Percentiles rank a stretch among this genome's conserved stretches.
Evolutionary conservation across 2,888 invertebrate genomes (phyloP).

Genomic region (Drosophila kokeensis): DNA sequence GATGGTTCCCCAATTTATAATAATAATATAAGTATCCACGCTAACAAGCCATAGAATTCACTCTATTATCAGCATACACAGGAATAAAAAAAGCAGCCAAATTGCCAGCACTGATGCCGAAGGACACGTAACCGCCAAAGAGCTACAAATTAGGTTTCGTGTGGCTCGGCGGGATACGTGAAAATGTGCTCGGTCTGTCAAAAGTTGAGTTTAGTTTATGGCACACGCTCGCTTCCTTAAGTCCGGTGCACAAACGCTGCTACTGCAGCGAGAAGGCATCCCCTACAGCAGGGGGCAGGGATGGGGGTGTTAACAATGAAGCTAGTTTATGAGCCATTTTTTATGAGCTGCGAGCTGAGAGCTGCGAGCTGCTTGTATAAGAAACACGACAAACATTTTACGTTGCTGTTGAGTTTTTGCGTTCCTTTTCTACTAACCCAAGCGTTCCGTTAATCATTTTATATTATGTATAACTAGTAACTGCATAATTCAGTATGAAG

Average conservation of each 20-base stretch:
- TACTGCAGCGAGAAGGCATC: neutral
- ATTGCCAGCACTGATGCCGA: slow-evolving; percentile 41
- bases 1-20: too few species aligned
- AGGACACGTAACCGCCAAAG: slow-evolving; percentile 49
- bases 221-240: slow-evolving; percentile 20
- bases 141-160: slow-evolving; percentile 77
- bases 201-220: slow-evolving; percentile 68
- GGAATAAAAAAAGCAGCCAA: slow-evolving; percentile 7
- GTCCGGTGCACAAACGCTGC: slow-evolving; percentile 31
- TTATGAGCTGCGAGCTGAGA: slow-evolving; percentile 30
- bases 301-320: slow-evolving; percentile 49
- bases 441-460: slow-evolving; percentile 15
- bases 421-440: slow-evolving; percentile 36
- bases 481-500: slow-evolving; percentile 52
- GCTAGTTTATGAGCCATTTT: slow-evolving; percentile 63
- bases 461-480: slow-evolving; percentile 16
- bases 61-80: neutral
- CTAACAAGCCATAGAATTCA: neutral
- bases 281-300: neutral
- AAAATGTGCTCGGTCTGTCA: slow-evolving; percentile 56
- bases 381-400: slow-evolving; percentile 60
- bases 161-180: slow-evolving; percentile 47
- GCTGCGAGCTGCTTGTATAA: neutral
- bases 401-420: slow-evolving; percentile 49
- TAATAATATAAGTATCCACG: neutral